Conservation (phyloP, 2,113 vertebrate genomes). For the Dunckerocampus dactyliophorus region DNA sequence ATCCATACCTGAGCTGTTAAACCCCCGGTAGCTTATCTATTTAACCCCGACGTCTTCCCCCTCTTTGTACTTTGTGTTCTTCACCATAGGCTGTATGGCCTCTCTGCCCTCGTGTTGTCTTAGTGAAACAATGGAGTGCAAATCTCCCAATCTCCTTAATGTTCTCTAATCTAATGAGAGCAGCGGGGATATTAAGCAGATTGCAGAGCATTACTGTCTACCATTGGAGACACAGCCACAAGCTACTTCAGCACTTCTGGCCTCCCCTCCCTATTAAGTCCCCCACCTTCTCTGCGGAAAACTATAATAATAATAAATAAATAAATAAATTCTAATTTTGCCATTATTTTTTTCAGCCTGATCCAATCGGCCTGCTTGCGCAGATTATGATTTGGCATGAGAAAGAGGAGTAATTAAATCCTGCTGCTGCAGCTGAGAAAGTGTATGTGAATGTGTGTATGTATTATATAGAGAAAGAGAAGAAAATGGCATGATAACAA, state of each 20-base stretch:
- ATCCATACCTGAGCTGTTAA: not conserved
- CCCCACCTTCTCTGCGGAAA: not conserved
- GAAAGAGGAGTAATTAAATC: slow-evolving; percentile 50
- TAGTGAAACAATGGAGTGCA: slow-evolving; percentile 50
- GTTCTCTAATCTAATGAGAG: slow-evolving; percentile 64
- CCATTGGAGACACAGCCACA: slow-evolving; percentile 48
- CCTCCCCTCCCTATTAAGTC: slow-evolving; percentile 25
- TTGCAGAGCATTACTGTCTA: slow-evolving; percentile 54
- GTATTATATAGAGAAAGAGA: slow-evolving; percentile 21
- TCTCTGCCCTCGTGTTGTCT: slow-evolving; percentile 29
- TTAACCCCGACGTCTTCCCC: not conserved
- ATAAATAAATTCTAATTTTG: slow-evolving; percentile 36
- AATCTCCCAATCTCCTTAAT: slow-evolving; percentile 63
- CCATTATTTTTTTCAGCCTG: slow-evolving; percentile 49
- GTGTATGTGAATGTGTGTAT: slow-evolving; percentile 14
- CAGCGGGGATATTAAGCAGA: slow-evolving; percentile 59
- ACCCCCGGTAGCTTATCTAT: not conserved
- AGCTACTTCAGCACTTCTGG: slow-evolving; percentile 57
- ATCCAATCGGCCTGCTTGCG: slow-evolving; percentile 58
- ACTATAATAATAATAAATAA: slow-evolving; percentile 5
- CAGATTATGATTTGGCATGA: slow-evolving; percentile 63
- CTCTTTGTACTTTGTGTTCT: not conserved
- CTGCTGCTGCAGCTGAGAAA: slow-evolving; percentile 54
- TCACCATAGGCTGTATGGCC: slow-evolving; percentile 18
- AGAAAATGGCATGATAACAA: slow-evolving; percentile 54